Conservation (phyloP, 2,888 invertebrate genomes). For the Pelosia muscerda region DNA sequence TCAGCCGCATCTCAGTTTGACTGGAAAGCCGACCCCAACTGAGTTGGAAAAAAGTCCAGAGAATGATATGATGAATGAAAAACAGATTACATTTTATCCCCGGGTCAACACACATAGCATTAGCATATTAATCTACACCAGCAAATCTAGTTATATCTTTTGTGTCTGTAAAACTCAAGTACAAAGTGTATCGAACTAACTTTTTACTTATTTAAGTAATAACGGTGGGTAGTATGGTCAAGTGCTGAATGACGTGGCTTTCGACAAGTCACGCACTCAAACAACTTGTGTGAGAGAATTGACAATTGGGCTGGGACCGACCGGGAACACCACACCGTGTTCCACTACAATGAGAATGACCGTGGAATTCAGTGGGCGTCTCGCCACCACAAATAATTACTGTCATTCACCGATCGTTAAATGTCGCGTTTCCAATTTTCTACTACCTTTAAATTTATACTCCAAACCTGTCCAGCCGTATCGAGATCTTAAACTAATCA, state of each 20-base stretch:
- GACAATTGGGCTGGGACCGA: slow-evolving; percentile 56
- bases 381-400: slow-evolving; percentile 55
- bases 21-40: not conserved
- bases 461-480: slow-evolving; percentile 40
- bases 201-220: slow-evolving; percentile 29
- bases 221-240: slow-evolving; percentile 52
- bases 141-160: not conserved
- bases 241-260: slow-evolving; percentile 59
- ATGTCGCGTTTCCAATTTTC: slow-evolving; percentile 52
- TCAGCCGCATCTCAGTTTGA: no score
- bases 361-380: slow-evolving; percentile 62
- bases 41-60: not conserved
- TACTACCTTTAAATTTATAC: slow-evolving; percentile 42
- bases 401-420: slow-evolving; percentile 59
- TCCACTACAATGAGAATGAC: slow-evolving; percentile 50
- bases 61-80: not conserved
- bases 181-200: not conserved
- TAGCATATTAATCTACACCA: not conserved
- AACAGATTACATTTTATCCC: not conserved
- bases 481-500: slow-evolving; percentile 39
- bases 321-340: slow-evolving; percentile 39
- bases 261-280: slow-evolving; percentile 74
- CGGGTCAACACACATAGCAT: not conserved
- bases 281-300: slow-evolving; percentile 66
- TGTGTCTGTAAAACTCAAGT: not conserved